These are phyloP conservation scores for Nymphalis c-album DNA, from an alignment of 2,888 invertebrate genomes.

Conservation along the genomic window DNA sequence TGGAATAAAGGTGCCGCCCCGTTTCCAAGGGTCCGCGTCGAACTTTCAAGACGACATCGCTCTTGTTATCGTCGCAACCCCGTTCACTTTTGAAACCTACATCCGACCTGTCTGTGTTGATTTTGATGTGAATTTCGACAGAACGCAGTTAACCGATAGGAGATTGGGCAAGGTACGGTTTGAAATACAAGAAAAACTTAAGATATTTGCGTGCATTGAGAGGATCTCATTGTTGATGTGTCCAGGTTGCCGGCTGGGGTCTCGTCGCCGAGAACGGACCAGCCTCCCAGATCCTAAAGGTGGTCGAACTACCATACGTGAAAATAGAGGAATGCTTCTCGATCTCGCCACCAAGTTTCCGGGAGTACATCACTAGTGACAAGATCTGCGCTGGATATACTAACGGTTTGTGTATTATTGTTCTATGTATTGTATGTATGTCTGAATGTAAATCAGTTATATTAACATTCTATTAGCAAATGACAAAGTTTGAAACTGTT, in stretches of 20 bases:
- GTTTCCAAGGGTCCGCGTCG: slow-evolving; percentile 72
- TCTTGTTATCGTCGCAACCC: slow-evolving; percentile 61
- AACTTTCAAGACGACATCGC: slow-evolving; percentile 83
- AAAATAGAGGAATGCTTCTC: slow-evolving; percentile 43
- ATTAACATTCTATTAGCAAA: no score
- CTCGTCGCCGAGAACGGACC: slow-evolving; percentile 43
- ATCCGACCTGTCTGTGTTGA: slow-evolving; percentile 79
- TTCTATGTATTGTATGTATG: no score
- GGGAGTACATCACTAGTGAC: slow-evolving; percentile 52
- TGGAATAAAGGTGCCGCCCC: slow-evolving; percentile 53
- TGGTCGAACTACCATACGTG: slow-evolving; percentile 49
- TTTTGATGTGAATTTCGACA: slow-evolving; percentile 51
- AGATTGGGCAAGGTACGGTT: slow-evolving; percentile 49
- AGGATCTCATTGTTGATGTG: no score
- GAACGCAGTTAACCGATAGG: slow-evolving; percentile 46
- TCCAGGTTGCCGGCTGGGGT: slow-evolving; percentile 57
- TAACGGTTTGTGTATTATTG: slow-evolving; percentile 45
- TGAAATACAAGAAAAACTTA: no score
- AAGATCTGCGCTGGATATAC: slow-evolving; percentile 59
- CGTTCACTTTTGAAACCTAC: slow-evolving; percentile 61
- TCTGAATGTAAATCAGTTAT: background rate
- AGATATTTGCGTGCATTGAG: no score
- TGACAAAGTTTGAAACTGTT: no score
- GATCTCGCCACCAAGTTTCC: slow-evolving; percentile 40
- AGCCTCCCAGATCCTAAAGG: slow-evolving; percentile 45